Percentiles rank a stretch among this genome's conserved stretches.
phyloP scores from a whole-genome alignment of 2,797 vertebrate genomes.

The Pempheris klunzingeri region DNA sequence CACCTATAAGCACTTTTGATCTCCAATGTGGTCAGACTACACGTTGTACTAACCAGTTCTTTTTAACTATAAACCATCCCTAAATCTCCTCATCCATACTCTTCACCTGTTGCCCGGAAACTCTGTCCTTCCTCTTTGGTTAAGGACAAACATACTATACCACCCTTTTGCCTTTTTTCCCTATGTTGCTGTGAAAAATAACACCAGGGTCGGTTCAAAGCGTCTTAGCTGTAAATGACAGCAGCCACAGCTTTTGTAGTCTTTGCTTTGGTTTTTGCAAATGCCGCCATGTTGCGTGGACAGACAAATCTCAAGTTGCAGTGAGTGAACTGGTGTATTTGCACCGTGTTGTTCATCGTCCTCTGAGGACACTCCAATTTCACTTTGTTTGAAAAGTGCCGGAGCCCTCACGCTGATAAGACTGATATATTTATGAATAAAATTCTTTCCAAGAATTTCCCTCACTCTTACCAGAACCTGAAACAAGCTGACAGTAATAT shows the following conservation, averaged over 20 bases:
- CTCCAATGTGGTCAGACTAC: not conserved
- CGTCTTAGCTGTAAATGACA: not conserved
- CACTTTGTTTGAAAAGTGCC: slow-evolving; percentile 38
- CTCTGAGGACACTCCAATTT: slow-evolving; percentile 13
- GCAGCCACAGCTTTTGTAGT: not conserved
- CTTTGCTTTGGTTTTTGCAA: not conserved
- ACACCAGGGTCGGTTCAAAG: not conserved
- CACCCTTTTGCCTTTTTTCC: not conserved
- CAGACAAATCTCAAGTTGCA: not conserved
- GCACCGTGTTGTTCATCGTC: not conserved
- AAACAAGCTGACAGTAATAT: slow-evolving; percentile 22
- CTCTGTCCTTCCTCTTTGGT: not conserved
- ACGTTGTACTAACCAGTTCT: not conserved
- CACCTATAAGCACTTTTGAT: not conserved
- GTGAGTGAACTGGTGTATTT: not conserved
- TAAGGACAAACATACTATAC: not conserved
- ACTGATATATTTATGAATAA: slow-evolving; percentile 31
- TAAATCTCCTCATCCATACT: too few relatives aligned
- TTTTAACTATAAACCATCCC: not conserved
- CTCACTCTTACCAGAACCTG: slow-evolving; percentile 1
- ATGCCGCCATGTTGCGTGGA: not conserved
- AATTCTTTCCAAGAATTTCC: slow-evolving; percentile 12
- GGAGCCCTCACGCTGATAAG: slow-evolving; percentile 34
- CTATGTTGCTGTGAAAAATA: not conserved
- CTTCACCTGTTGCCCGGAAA: not conserved